These are phyloP conservation scores for Tenrec ecaudatus DNA, from an alignment of 2,113 vertebrate genomes.

Conservation along the genomic window DNA sequence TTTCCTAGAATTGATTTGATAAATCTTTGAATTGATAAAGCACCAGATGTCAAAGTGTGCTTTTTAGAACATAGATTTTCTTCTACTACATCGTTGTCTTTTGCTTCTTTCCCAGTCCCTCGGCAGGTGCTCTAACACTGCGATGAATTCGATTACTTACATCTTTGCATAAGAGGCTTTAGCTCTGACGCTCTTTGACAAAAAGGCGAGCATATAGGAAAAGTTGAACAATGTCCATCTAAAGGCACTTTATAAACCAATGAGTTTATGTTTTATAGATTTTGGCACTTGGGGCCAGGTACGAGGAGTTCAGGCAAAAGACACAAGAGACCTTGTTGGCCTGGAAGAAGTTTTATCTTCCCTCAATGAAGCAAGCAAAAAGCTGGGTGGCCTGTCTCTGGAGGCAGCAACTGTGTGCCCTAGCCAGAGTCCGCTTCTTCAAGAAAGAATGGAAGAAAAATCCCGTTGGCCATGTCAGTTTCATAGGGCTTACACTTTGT, in stretches of 20 bases:
- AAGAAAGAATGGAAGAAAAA: slow-evolving; percentile 89
- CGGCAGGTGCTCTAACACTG: neutral
- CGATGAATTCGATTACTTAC: neutral
- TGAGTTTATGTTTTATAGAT: slow-evolving; percentile 78
- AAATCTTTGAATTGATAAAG: neutral
- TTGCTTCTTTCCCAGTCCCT: neutral
- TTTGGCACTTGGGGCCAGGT: slow-evolving; percentile 85
- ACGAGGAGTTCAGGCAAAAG: slow-evolving; percentile 78
- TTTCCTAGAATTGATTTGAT: neutral
- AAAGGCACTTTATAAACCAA: neutral
- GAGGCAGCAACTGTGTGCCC: slow-evolving; percentile 92
- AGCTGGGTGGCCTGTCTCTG: slow-evolving; percentile 88
- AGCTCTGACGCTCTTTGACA: neutral
- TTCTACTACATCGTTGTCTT: neutral
- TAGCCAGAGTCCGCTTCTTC: slow-evolving; percentile 92
- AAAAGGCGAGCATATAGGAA: neutral
- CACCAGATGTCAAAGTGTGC: neutral
- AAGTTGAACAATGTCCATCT: neutral
- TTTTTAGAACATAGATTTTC: neutral
- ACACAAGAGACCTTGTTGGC: slow-evolving; percentile 80
- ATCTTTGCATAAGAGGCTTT: neutral
- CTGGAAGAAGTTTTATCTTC: slow-evolving; percentile 84
- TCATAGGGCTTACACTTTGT: neutral
- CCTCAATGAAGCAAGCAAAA: slow-evolving; percentile 75
- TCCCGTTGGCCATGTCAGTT: slow-evolving; percentile 83